Evolutionary conservation across 1,140 invertebrate genomes (phyloP).

Genomic region (Formica selysi): DNA sequence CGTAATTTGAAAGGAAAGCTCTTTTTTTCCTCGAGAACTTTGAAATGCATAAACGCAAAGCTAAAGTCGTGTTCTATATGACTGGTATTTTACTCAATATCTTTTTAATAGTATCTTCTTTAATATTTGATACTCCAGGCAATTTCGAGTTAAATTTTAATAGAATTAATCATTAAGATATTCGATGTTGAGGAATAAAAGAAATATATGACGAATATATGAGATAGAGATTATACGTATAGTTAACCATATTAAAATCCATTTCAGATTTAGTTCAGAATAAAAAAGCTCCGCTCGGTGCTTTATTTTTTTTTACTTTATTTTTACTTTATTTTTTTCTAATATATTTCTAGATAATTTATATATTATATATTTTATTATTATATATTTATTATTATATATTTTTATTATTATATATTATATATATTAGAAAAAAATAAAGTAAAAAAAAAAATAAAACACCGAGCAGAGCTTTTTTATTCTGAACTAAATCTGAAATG

Average conservation of each 20-base stretch:
- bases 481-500: no score
- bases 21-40: background rate
- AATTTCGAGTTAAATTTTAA: background rate
- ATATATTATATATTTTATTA: no score
- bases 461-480: no score
- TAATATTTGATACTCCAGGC: background rate
- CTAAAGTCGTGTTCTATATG: background rate
- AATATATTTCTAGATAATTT: background rate
- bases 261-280: background rate
- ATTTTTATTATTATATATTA: no score
- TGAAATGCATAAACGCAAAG: background rate
- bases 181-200: background rate
- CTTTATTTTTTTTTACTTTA: no score
- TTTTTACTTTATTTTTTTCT: no score
- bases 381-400: no score
- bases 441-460: no score
- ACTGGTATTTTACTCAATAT: background rate
- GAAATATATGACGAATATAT: background rate
- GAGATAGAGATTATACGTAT: background rate
- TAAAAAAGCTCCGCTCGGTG: background rate
- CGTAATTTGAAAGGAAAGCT: conserved; percentile 18
- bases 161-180: background rate
- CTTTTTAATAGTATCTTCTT: background rate
- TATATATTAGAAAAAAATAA: no score
- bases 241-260: background rate